Evolutionary conservation across 2,113 vertebrate genomes (phyloP).

Genomic region (Corydoras sp.): DNA sequence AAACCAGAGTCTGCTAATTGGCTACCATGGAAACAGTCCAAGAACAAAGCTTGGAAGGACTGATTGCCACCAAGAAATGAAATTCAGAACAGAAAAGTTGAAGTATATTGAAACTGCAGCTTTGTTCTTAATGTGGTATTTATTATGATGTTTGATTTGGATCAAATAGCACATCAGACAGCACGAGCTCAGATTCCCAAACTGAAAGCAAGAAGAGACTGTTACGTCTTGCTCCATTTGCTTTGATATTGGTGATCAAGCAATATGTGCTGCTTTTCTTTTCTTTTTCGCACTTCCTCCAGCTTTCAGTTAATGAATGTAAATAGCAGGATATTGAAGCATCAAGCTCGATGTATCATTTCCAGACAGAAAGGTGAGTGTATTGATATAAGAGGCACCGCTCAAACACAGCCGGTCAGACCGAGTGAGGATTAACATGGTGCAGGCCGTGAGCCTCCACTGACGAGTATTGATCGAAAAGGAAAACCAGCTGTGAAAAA

Average conservation of each 20-base stretch:
- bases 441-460: constrained; percentile 51
- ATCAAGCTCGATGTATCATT: constrained; percentile 45
- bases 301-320: constrained; percentile 34
- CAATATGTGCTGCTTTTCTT: background rate
- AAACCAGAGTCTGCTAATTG: constrained; percentile 49
- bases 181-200: too few species aligned
- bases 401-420: constrained; percentile 38
- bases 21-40: constrained; percentile 61
- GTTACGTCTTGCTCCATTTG: too few species aligned
- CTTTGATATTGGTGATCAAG: too few species aligned
- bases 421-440: constrained; percentile 51
- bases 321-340: constrained; percentile 43
- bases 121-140: background rate
- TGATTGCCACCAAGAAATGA: constrained; percentile 28
- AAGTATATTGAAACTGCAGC: constrained; percentile 1
- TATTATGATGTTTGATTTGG: background rate
- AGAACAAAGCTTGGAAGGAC: constrained; percentile 38
- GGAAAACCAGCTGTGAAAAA: constrained; percentile 53
- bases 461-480: constrained; percentile 62
- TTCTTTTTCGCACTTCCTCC: constrained; percentile 1
- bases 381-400: constrained; percentile 53
- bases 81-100: constrained; percentile 17
- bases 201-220: too few species aligned
- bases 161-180: too few species aligned
- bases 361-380: constrained; percentile 43